Evolutionary conservation across 2,113 vertebrate species (phyloP).

Genomic region (Podarcis cretensis): DNA sequence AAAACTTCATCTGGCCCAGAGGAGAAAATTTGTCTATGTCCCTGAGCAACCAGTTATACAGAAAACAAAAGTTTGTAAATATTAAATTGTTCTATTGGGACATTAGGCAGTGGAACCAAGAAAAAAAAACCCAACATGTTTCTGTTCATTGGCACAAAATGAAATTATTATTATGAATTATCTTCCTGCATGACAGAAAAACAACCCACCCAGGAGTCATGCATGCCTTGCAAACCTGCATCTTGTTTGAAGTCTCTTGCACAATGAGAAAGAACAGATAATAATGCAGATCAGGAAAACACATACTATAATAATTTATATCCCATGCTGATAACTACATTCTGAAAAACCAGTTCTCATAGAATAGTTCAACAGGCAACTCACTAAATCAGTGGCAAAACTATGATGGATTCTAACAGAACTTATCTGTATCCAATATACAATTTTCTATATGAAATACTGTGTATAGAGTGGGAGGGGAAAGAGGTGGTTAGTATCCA

Average conservation of each 20-base stretch:
- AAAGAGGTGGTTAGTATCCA: too few relatives aligned
- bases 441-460: too few relatives aligned
- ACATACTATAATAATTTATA: too few relatives aligned
- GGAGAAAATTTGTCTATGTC: conserved; percentile 46
- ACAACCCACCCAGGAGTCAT: neutral
- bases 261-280: neutral
- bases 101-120: conserved; percentile 19
- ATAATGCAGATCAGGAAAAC: neutral
- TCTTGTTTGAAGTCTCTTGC: neutral
- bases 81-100: conserved; percentile 59
- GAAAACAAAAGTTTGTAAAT: conserved; percentile 54
- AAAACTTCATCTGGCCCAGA: conserved; percentile 50
- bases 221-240: neutral
- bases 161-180: neutral
- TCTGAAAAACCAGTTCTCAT: neutral
- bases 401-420: neutral
- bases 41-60: conserved; percentile 51
- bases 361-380: neutral
- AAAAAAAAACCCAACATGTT: neutral
- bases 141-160: conserved; percentile 31
- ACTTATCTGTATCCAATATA: neutral
- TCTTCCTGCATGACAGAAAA: neutral
- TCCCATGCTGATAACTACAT: neutral
- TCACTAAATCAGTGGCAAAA: neutral
- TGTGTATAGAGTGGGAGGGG: too few relatives aligned